Evolutionary conservation across 2,888 invertebrate genomes (phyloP), one percentile per base, ranked within the genome.

Genomic region (Stictocephala bisonia): DNA sequence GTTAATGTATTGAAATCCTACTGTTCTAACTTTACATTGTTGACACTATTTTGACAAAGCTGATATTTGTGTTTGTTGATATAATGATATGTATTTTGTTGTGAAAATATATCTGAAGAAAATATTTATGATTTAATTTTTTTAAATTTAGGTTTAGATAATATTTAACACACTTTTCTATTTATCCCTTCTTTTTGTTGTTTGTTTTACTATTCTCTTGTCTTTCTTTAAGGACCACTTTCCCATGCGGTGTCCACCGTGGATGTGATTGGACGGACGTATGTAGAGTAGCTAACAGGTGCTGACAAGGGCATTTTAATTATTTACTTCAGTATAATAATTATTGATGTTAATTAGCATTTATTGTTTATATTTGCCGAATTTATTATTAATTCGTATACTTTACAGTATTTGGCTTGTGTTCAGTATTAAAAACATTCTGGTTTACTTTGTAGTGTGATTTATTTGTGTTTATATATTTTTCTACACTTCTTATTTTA

Each of bases 1-100:
- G 60, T 60, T 60, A 60, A 60, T 40, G 40, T 60, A 35, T 60
- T 29, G 15, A 60, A 60, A 60, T 60, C 60, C 40, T 60, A 40
- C 31, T 58, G 27, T 60, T 60, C 60, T 60, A 60, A 35, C 24
- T 40, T 35, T 60, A 27, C 40, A 40, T 40, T 60, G 60, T 60
- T n/a, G n/a, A n/a, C n/a, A n/a, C n/a, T n/a, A n/a, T n/a, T n/a
- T n/a, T n/a, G n/a, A n/a, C n/a, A n/a, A n/a, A n/a, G n/a, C n/a
- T n/a, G n/a, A n/a, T n/a, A n/a, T n/a, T n/a, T n/a, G n/a, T n/a
- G n/a, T n/a, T n/a, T n/a, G n/a, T n/a, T n/a, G n/a, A n/a, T n/a
- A n/a, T n/a, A n/a, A n/a, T n/a, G n/a, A n/a, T n/a, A n/a, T n/a
- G n/a, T n/a, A n/a, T n/a, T n/a, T n/a, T n/a, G n/a, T n/a, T n/a